A percentile compares a stretch with the other conserved stretches of the same genome.
Evolutionary conservation across 2,113 vertebrate species (phyloP).

Genomic region (Arothron firmamentum): DNA sequence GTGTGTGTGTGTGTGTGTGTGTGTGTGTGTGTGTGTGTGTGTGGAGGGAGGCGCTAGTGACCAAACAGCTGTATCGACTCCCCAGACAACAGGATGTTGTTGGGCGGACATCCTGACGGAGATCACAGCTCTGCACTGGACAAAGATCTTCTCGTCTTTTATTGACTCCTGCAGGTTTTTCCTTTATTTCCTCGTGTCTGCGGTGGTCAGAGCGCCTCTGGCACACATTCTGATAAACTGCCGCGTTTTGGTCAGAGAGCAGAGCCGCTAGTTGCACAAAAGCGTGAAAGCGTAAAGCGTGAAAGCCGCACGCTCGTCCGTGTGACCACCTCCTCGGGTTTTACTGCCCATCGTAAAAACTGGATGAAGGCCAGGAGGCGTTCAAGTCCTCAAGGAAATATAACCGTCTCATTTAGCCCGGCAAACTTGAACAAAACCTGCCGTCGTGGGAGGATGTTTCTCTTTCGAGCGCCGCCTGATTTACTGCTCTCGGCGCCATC

Average conservation of each 20-base stretch:
- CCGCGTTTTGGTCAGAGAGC: not conserved
- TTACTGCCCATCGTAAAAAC: constrained; percentile 64
- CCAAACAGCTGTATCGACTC: constrained; percentile 4
- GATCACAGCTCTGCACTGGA: not conserved
- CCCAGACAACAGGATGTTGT: constrained; percentile 11
- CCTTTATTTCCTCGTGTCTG: not conserved
- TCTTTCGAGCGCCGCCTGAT: constrained; percentile 6
- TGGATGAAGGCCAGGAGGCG: constrained; percentile 60
- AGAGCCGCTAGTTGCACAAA: constrained; percentile 2
- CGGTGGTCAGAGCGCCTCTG: not conserved
- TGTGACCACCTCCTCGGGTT: constrained; percentile 34
- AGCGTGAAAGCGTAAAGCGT: not conserved
- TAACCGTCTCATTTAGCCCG: too few relatives aligned
- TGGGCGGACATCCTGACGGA: constrained; percentile 6
- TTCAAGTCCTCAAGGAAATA: too few relatives aligned
- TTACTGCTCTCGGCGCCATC: constrained; percentile 30
- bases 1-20: constrained; percentile 23
- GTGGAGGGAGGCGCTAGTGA: constrained; percentile 5
- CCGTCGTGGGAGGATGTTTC: not conserved
- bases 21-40: too few relatives aligned
- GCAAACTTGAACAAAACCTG: too few relatives aligned
- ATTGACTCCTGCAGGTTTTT: not conserved
- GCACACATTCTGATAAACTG: too few relatives aligned
- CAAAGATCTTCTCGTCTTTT: not conserved
- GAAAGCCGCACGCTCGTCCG: constrained; percentile 6